Conservation (phyloP, 1,140 invertebrate genomes). For the Magallana ariakensis region DNA sequence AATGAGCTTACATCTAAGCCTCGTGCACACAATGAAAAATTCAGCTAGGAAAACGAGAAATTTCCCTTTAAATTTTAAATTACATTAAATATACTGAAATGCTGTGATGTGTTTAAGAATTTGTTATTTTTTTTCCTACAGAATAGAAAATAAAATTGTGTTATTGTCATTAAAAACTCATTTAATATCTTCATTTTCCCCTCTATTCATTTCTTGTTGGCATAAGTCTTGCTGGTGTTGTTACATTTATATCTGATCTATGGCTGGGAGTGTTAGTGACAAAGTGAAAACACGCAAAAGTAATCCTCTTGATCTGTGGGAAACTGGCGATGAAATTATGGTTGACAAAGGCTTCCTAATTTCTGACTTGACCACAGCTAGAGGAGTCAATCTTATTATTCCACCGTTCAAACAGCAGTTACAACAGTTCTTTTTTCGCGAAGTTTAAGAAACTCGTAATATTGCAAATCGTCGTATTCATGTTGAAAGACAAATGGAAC, state of each 20-base stretch:
- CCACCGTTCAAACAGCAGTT: slow-evolving; percentile 56
- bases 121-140: no score
- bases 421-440: slow-evolving; percentile 2
- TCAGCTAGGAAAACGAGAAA: slow-evolving; percentile 35
- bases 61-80: slow-evolving; percentile 43
- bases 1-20: no score
- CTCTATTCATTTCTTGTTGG: slow-evolving; percentile 44
- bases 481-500: slow-evolving; percentile 50
- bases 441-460: not conserved
- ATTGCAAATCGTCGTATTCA: slow-evolving; percentile 50
- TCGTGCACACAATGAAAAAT: no score
- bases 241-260: slow-evolving; percentile 49
- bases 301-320: slow-evolving; percentile 40
- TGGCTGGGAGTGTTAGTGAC: slow-evolving; percentile 50
- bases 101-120: no score
- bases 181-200: slow-evolving; percentile 39
- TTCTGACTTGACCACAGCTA: slow-evolving; percentile 32
- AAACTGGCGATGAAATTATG: slow-evolving; percentile 47
- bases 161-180: no score
- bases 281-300: slow-evolving; percentile 49
- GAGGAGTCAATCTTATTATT: slow-evolving; percentile 49
- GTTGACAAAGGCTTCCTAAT: slow-evolving; percentile 53
- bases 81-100: no score
- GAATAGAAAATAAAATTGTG: no score
- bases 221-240: slow-evolving; percentile 52